Percentiles rank a stretch among this genome's conserved stretches.
Evolutionary conservation across 2,113 vertebrate species (phyloP).

Genomic region (Struthidea cinerea): DNA sequence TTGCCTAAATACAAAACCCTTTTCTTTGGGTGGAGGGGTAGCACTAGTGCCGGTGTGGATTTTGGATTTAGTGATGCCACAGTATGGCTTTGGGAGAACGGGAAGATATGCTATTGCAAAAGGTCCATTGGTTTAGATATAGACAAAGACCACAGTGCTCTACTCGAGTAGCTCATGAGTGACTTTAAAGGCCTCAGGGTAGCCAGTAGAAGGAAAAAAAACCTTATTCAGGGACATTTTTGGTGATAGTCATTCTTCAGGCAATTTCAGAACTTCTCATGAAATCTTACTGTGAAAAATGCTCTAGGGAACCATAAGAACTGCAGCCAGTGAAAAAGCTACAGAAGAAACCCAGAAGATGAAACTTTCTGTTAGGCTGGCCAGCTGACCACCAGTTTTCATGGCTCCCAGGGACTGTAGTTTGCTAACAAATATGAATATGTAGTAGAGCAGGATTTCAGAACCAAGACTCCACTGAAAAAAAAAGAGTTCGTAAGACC

Average conservation of each 20-base stretch:
- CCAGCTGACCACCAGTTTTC: background rate
- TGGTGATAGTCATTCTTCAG: background rate
- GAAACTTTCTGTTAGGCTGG: background rate
- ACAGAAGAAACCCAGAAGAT: background rate
- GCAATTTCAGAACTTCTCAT: background rate
- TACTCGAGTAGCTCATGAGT: background rate
- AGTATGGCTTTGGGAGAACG: background rate
- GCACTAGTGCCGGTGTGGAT: background rate
- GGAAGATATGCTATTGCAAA: background rate
- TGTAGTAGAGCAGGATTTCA: background rate
- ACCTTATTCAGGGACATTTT: background rate
- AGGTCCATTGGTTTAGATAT: background rate
- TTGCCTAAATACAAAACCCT: background rate
- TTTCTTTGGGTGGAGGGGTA: background rate
- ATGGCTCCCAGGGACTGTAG: background rate
- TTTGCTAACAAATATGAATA: background rate
- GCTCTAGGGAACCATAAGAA: background rate
- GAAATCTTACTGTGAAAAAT: background rate
- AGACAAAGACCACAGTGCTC: background rate
- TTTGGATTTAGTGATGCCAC: background rate
- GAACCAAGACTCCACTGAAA: background rate
- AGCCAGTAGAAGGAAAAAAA: background rate
- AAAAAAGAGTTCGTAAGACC: background rate
- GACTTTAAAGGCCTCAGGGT: background rate
- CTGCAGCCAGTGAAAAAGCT: background rate